A percentile compares a stretch with the other conserved stretches of the same genome.
phyloP scores from a whole-genome alignment of 2,113 vertebrate genomes.

The Salvelinus fontinalis region DNA sequence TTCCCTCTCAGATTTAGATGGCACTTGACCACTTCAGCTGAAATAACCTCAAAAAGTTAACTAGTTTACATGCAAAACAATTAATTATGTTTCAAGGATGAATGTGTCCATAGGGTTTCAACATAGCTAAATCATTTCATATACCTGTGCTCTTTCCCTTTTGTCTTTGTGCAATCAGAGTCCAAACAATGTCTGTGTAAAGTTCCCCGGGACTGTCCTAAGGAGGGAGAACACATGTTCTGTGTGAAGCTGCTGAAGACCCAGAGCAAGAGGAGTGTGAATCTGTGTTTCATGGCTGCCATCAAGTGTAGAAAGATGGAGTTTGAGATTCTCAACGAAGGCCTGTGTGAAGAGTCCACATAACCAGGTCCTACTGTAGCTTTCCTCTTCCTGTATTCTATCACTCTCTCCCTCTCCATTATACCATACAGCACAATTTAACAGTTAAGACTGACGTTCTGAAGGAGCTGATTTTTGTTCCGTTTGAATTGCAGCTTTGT shows the following conservation, averaged over 20 bases:
- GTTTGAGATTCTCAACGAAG: slow-evolving; percentile 62
- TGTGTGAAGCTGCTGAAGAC: slow-evolving; percentile 59
- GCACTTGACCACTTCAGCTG: too few relatives aligned
- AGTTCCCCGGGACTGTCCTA: slow-evolving; percentile 51
- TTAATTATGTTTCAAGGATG: too few relatives aligned
- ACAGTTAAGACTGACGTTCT: too few relatives aligned
- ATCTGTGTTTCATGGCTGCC: slow-evolving; percentile 60
- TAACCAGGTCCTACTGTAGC: neutral
- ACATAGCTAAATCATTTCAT: neutral
- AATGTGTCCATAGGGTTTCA: neutral
- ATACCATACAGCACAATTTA: too few relatives aligned
- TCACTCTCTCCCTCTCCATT: too few relatives aligned
- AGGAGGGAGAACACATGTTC: slow-evolving; percentile 25
- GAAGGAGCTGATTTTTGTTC: too few relatives aligned
- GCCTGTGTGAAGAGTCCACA: slow-evolving; percentile 40
- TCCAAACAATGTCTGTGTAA: slow-evolving; percentile 61
- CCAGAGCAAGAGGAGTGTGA: slow-evolving; percentile 49
- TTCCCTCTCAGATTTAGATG: neutral
- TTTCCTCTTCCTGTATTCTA: too few relatives aligned
- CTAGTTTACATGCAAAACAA: too few relatives aligned
- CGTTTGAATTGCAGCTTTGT: too few relatives aligned
- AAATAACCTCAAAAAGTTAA: too few relatives aligned
- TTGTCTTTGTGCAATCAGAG: slow-evolving; percentile 39
- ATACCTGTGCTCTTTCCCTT: neutral
- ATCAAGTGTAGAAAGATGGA: slow-evolving; percentile 58